Base-by-base conservation (phyloP, 2,888 invertebrate species). In the Lasius fuliginosus region DNA sequence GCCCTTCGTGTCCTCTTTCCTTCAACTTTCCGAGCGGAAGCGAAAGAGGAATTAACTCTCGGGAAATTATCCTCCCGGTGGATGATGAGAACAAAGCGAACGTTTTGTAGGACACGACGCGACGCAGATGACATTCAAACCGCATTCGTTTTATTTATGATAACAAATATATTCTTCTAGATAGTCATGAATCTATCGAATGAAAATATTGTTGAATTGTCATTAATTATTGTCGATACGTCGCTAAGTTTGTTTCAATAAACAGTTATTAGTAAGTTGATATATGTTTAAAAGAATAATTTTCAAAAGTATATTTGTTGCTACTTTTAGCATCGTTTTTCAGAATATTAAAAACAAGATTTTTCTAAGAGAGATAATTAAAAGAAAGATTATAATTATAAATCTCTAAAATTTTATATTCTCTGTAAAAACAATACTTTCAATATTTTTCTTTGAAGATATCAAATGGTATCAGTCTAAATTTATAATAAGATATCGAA, bases 21-120 rank as follows among this genome's bases (percentile, higher is more conserved):
- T 46, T 40, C 83, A 36, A 36, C 49, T 64, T 84, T n/a, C 67
- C 60, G 64, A 67, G 84, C 82, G 65, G 81, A 42, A 33, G 79
- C 85, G 77, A 88, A 89, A 90, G 89, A 93, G 92, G 91, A 93
- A 93, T 92, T 92, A 91, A 93, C 93, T 92, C 92, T 91, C 92
- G 93, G 92, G 92, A 93, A 94, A 93, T 94, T 93, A 93, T 91
- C 90, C 89, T 86, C 87, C 82, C 83, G 84, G 82, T 60, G 71
- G 87, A 85, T 85, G 62, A 18, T 56, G 68, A 75, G 86, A 76
- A 89, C 89, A 88, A 89, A 89, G 85, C 85, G 86, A 69, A 74
- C 85, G 85, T 76, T 86, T 75, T 84, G 85, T 86, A 83, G 85
- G 81, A 89, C 85, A 83, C 64, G 77, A 56, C 56, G 56, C 30